phyloP scores from a whole-genome alignment of 1,140 invertebrate species.

The Drosophila tristis region DNA sequence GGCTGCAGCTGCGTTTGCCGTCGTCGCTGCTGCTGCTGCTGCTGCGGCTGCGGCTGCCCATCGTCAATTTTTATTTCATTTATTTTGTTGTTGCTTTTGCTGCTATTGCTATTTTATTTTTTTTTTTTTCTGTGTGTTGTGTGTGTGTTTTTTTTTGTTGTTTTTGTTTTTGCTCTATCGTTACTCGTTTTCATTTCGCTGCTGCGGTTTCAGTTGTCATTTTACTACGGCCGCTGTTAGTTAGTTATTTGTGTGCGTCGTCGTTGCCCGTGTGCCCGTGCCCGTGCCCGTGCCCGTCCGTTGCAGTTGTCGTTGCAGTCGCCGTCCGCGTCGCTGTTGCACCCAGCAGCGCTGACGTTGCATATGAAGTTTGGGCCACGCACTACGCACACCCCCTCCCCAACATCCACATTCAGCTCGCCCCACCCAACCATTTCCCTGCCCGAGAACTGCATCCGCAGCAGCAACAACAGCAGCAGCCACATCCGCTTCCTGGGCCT shows the following conservation, averaged over 20 bases:
- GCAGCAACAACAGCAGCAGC: constrained; percentile 18
- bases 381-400: background rate
- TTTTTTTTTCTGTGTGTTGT: constrained; percentile 32
- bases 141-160: constrained; percentile 13
- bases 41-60: constrained; percentile 47
- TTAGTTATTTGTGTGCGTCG: constrained; percentile 76
- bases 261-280: constrained; percentile 22
- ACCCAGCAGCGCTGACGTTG: constrained; percentile 10
- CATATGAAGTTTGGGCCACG: constrained; percentile 25
- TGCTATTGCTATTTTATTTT: constrained; percentile 21
- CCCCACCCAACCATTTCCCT: no score
- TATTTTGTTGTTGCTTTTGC: constrained; percentile 28
- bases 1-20: constrained; percentile 54
- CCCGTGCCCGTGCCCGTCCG: constrained; percentile 1
- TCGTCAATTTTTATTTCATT: constrained; percentile 52
- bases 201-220: constrained; percentile 81
- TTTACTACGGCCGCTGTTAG: constrained; percentile 80
- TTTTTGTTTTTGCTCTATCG: constrained; percentile 56
- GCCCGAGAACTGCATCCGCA: constrained; percentile 6
- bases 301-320: constrained; percentile 31
- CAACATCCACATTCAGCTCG: background rate
- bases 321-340: constrained; percentile 49
- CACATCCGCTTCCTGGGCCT: constrained; percentile 13
- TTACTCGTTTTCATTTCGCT: constrained; percentile 79
- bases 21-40: constrained; percentile 24